phyloP scores from a whole-genome alignment of 2,888 invertebrate genomes.

The Siphonodentalium dalli region DNA sequence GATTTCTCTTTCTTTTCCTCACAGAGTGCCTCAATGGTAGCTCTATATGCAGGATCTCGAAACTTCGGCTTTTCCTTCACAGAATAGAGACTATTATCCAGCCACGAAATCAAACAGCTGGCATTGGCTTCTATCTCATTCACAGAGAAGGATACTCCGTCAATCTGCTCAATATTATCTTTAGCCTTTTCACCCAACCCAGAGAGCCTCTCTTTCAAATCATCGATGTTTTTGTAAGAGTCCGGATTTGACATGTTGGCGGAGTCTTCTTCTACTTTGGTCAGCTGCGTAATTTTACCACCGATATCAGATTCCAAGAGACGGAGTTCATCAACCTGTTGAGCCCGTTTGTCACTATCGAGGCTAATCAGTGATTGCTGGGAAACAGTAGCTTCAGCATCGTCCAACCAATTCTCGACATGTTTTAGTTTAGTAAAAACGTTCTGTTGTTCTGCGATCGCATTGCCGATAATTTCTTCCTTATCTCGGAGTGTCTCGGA shows the following conservation, averaged over 20 bases:
- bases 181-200: constrained; percentile 46
- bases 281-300: constrained; percentile 50
- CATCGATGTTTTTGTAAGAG: constrained; percentile 33
- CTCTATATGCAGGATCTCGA: constrained; percentile 36
- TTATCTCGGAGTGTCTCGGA: constrained; percentile 46
- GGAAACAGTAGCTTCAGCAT: constrained; percentile 45
- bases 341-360: constrained; percentile 82
- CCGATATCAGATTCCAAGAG: constrained; percentile 65
- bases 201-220: constrained; percentile 32
- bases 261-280: constrained; percentile 44
- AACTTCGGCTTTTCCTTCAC: constrained; percentile 49
- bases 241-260: constrained; percentile 40
- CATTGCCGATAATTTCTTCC: constrained; percentile 49
- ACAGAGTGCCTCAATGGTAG: constrained; percentile 55
- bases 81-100: constrained; percentile 49
- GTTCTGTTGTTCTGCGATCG: constrained; percentile 55
- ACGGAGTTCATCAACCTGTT: constrained; percentile 87
- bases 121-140: constrained; percentile 41
- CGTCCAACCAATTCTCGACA: constrained; percentile 46
- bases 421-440: constrained; percentile 52
- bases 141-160: constrained; percentile 41
- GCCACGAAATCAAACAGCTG: constrained; percentile 54
- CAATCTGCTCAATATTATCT: constrained; percentile 41
- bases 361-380: constrained; percentile 77
- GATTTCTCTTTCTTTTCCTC: constrained; percentile 53